These are phyloP conservation scores for Ophion obscuratus DNA, from an alignment of 2,888 invertebrate species.

Conservation along the genomic window DNA sequence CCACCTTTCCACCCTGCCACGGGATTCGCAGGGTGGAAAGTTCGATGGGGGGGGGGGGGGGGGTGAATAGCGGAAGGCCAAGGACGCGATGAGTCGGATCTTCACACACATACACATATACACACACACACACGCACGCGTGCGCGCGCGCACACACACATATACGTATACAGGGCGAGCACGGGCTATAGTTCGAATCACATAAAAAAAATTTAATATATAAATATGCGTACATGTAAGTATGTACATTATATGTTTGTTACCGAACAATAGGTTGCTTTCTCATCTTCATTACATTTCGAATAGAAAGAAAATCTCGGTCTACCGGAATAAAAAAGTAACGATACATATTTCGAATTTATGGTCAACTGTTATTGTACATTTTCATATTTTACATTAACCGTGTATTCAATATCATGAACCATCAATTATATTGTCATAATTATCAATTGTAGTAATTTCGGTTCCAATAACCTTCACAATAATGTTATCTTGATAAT, in stretches of 20 bases:
- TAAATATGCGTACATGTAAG: not conserved
- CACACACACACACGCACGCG: not conserved
- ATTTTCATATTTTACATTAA: too few relatives aligned
- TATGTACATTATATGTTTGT: constrained; percentile 24
- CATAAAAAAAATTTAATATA: constrained; percentile 15
- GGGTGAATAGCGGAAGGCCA: constrained; percentile 58
- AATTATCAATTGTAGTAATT: not conserved
- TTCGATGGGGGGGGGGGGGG: too few relatives aligned
- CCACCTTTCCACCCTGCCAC: too few relatives aligned
- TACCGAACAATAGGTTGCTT: constrained; percentile 19
- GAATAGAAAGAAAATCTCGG: too few relatives aligned
- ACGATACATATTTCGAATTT: too few relatives aligned
- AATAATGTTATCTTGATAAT: not conserved
- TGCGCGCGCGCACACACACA: too few relatives aligned
- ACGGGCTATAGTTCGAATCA: not conserved
- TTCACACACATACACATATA: not conserved
- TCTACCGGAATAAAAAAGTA: too few relatives aligned
- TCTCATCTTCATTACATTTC: constrained; percentile 2
- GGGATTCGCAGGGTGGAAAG: constrained; percentile 35
- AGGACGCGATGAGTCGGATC: constrained; percentile 57
- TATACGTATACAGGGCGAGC: not conserved
- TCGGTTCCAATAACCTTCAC: not conserved
- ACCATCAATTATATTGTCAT: too few relatives aligned
- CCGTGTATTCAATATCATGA: too few relatives aligned
- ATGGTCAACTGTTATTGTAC: too few relatives aligned